A percentile compares a stretch with the other conserved stretches of the same genome.
Evolutionary conservation across 2,888 invertebrate genomes (phyloP).

Genomic region (Dorcus hopei): DNA sequence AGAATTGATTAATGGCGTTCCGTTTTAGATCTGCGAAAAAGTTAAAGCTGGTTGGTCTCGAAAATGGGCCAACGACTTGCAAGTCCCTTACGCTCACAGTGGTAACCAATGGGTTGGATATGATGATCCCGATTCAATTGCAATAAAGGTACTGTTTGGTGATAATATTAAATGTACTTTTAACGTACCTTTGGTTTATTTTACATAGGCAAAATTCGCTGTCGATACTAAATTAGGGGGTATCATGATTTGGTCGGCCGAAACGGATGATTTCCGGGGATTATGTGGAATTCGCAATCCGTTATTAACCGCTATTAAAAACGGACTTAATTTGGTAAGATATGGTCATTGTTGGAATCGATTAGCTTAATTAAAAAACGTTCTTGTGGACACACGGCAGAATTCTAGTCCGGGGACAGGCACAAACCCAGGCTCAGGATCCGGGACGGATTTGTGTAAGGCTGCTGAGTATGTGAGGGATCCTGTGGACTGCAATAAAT

Average conservation of each 20-base stretch:
- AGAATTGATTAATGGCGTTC: constrained; percentile 26
- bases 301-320: constrained; percentile 59
- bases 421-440: no score
- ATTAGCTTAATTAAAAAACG: neutral
- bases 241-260: constrained; percentile 77
- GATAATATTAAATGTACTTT: no score
- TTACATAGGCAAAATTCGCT: constrained; percentile 46
- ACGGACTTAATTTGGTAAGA: neutral
- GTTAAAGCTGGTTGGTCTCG: constrained; percentile 28
- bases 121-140: constrained; percentile 42
- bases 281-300: constrained; percentile 59
- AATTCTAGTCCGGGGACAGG: no score
- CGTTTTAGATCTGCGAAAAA: constrained; percentile 19
- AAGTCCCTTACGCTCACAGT: constrained; percentile 46
- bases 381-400: no score
- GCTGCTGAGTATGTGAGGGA: constrained; percentile 49
- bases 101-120: constrained; percentile 45
- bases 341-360: no score
- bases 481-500: constrained; percentile 46
- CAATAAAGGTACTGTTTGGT: constrained; percentile 35
- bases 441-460: neutral
- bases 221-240: constrained; percentile 55
- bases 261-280: constrained; percentile 73
- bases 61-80: constrained; percentile 33
- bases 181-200: neutral